Evolutionary conservation across 2,888 invertebrate species (phyloP).

Genomic region (Phymatocera aterrima): DNA sequence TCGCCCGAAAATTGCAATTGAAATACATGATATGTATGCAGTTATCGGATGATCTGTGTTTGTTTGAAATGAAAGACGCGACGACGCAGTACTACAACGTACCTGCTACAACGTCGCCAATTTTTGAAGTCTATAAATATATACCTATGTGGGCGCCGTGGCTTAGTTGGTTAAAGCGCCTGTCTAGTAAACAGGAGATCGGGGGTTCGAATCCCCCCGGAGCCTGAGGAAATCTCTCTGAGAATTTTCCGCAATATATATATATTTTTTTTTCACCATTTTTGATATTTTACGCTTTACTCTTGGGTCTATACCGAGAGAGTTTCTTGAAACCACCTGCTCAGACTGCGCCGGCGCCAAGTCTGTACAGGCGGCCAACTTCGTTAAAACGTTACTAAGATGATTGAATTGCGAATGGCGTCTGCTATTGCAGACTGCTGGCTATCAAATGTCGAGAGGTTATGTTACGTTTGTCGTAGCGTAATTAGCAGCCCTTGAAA

Average conservation of each 20-base stretch:
- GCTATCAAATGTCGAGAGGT: no score
- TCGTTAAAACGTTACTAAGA: no score
- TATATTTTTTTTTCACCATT: background rate
- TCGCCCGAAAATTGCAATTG: no score
- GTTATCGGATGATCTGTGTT: background rate
- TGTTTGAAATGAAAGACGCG: background rate
- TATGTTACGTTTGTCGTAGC: no score
- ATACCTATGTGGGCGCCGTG: conserved; percentile 77
- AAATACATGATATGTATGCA: no score
- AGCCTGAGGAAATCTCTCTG: conserved; percentile 70
- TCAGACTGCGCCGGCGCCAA: no score
- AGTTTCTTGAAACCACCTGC: no score
- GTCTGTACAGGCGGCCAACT: no score
- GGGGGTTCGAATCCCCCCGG: conserved; percentile 82
- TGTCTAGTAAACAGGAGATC: conserved; percentile 85
- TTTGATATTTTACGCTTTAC: background rate
- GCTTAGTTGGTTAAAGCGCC: conserved; percentile 89
- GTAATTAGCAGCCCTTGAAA: no score
- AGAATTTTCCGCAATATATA: background rate
- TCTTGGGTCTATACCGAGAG: no score
- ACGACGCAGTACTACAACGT: background rate
- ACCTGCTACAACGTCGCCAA: background rate
- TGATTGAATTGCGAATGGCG: no score
- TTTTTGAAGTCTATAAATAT: background rate
- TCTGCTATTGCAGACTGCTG: no score